Base-by-base conservation (phyloP, 2,797 vertebrate species). In the Tolypeutes matacus region DNA sequence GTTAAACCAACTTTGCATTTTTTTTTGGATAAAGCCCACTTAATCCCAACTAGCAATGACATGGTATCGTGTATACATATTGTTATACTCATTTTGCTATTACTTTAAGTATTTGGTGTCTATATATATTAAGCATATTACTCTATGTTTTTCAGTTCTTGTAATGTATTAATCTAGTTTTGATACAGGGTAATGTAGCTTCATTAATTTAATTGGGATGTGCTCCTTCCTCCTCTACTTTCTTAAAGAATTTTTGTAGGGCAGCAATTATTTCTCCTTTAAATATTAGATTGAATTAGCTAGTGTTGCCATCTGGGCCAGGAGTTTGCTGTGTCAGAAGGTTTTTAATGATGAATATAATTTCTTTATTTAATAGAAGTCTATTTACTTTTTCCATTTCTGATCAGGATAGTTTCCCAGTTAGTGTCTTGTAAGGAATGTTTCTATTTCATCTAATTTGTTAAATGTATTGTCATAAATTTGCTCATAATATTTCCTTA, bases 211-310 rank as follows among this genome's bases (percentile, higher is more conserved):
- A 70, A n/a, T 58, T 80, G 23, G 42, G 46, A 92, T 80, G 3
- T 80, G 5, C 76, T 81, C n/a, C 58, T 39, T 81, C 29, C 23
- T 85, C 34, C 60, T 86, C 11, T 46, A 31, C 56, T 64, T 75
- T 86, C 53, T 86, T 75, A 89, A 86, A 62, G 51, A 76, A 64
- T 77, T 86, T 86, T 70, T 64, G 34, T 93, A 69, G 62, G 75
- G 15, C n/a, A 65, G 60, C 15, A 62, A 72, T 69, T 69, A 69
- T 49, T 65, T 82, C 53, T 86, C 86, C 31, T 23, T 89, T 76
- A 89, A 42, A 75, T 86, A n/a, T 93, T 86, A 58, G 51, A 42
- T 42, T 80, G 81, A 73, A 67, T 85, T 93, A 81, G 80, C 49
- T 49, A 65, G 29, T 72, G 49, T 53, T 75, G 42, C n/a, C 31